Evolutionary conservation across 1,140 invertebrate species (phyloP).

Genomic region (Wiebesia pumilae): DNA sequence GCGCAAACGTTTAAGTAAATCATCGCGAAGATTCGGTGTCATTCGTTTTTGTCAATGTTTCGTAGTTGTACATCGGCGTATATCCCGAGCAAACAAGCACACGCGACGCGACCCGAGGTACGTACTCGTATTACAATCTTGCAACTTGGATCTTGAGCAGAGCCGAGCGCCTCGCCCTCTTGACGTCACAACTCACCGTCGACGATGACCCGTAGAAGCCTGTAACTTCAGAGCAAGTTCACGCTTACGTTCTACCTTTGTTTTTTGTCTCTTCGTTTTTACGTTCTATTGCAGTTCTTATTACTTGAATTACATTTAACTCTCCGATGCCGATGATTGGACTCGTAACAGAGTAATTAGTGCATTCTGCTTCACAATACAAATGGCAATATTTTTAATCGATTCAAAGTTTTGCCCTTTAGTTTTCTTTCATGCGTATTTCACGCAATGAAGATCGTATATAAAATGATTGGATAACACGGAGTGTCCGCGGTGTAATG

Average conservation of each 20-base stretch:
- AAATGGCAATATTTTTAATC: no score
- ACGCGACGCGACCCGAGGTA: neutral
- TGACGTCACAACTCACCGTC: conserved; percentile 12
- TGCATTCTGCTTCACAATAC: no score
- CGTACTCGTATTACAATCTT: conserved; percentile 14
- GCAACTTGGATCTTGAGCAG: neutral
- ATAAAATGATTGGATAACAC: no score
- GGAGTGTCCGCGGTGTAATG: no score
- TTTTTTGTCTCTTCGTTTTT: neutral
- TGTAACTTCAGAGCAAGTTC: neutral
- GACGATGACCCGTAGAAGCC: neutral
- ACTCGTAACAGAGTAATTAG: neutral
- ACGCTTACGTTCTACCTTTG: neutral
- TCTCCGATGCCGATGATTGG: neutral
- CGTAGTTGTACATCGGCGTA: neutral
- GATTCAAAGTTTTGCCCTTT: no score
- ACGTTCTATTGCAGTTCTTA: neutral
- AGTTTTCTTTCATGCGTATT: no score
- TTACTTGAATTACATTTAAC: neutral
- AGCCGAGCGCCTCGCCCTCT: conserved; percentile 27
- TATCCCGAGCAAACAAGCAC: conserved; percentile 4
- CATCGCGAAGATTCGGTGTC: neutral
- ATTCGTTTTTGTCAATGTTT: neutral
- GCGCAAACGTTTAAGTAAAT: neutral
- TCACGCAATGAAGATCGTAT: no score